Conservation (phyloP, 2,797 vertebrate genomes). For the Eulemur rubriventer region DNA sequence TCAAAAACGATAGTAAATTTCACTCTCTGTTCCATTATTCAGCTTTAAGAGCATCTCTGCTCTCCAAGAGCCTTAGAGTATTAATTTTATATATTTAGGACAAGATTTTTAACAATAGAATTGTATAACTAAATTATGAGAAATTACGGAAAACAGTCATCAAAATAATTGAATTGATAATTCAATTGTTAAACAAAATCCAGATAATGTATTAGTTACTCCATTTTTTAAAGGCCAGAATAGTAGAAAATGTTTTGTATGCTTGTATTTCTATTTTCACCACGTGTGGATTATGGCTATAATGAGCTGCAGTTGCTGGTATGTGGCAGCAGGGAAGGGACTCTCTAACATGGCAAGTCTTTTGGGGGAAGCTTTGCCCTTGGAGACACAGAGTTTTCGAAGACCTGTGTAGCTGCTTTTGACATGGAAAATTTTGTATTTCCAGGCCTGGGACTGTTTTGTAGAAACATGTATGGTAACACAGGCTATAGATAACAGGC, state of each 20-base stretch:
- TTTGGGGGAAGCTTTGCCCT: background rate
- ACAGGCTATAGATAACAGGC: background rate
- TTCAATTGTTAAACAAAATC: slow-evolving; percentile 41
- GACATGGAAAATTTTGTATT: background rate
- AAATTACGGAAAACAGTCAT: slow-evolving; percentile 40
- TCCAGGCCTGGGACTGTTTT: background rate
- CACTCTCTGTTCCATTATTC: slow-evolving; percentile 32
- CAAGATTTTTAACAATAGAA: slow-evolving; percentile 50
- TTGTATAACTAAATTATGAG: slow-evolving; percentile 3
- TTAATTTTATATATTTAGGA: slow-evolving; percentile 23
- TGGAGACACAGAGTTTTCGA: background rate
- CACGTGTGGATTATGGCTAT: background rate
- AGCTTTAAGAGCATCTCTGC: slow-evolving; percentile 30
- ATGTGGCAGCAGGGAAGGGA: background rate
- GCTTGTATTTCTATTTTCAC: background rate
- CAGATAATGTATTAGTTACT: background rate
- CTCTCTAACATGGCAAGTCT: background rate
- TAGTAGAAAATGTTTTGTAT: background rate
- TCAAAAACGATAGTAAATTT: slow-evolving; percentile 49
- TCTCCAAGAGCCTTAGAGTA: slow-evolving; percentile 10
- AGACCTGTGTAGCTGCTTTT: background rate
- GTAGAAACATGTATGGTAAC: background rate
- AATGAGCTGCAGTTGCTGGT: background rate
- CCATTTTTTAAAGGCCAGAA: slow-evolving; percentile 36
- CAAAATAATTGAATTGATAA: slow-evolving; percentile 48